Conservation (phyloP, 2,797 vertebrate species). For the Alcedo quadribrachys region DNA sequence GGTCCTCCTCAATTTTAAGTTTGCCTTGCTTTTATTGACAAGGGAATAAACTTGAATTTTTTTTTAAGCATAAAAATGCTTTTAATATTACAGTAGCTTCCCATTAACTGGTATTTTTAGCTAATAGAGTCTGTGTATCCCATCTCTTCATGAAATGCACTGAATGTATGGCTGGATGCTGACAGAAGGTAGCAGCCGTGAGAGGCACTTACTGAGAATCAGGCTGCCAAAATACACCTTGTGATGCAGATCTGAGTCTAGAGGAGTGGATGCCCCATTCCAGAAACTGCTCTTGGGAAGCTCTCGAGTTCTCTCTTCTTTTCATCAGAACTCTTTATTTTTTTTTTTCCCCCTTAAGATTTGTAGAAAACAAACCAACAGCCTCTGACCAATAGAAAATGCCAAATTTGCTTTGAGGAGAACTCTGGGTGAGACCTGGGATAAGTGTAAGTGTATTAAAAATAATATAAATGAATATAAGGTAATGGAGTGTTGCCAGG, state of each 20-base stretch:
- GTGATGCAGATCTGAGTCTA: background rate
- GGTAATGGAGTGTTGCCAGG: background rate
- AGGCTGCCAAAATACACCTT: background rate
- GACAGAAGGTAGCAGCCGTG: background rate
- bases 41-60: background rate
- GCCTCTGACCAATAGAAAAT: background rate
- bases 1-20: constrained; percentile 9
- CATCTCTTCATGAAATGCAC: background rate
- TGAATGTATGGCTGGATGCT: background rate
- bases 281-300: background rate
- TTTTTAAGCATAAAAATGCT: constrained; percentile 26
- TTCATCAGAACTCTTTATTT: background rate
- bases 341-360: background rate
- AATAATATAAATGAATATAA: background rate
- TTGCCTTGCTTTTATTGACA: constrained; percentile 11
- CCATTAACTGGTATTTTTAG: constrained; percentile 33
- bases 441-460: background rate
- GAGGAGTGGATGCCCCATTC: background rate
- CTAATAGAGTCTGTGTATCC: background rate
- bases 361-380: background rate
- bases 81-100: constrained; percentile 21
- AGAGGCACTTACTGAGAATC: background rate
- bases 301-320: background rate
- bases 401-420: background rate
- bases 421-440: background rate